Conservation (phyloP, 2,113 vertebrate genomes). For the Emydocephalus ijimae region DNA sequence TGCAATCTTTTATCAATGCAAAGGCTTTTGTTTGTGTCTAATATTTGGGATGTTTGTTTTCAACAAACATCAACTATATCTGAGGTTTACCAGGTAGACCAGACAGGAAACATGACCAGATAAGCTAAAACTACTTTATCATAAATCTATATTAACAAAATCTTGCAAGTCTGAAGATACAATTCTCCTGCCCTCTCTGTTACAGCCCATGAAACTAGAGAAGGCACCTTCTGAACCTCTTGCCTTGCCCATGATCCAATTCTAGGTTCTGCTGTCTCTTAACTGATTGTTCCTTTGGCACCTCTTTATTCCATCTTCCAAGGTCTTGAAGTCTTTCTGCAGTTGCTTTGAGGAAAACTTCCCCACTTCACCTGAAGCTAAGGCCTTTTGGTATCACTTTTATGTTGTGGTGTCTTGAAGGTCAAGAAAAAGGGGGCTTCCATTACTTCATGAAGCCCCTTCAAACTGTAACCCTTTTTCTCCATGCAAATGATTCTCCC, state of each 20-base stretch:
- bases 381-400: not conserved
- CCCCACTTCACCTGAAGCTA: not conserved
- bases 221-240: not conserved
- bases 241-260: not conserved
- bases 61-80: not conserved
- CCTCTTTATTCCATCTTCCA: not conserved
- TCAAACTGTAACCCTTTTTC: not conserved
- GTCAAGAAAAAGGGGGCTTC: not conserved
- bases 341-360: not conserved
- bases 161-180: not conserved
- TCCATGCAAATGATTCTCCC: not conserved
- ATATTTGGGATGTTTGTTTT: not conserved
- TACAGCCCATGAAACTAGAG: not conserved
- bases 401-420: not conserved
- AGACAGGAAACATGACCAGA: not conserved
- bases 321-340: not conserved
- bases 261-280: not conserved
- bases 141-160: not conserved
- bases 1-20: not conserved
- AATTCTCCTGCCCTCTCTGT: not conserved
- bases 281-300: not conserved
- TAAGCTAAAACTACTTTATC: not conserved
- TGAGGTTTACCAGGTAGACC: not conserved
- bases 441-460: not conserved
- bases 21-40: constrained; percentile 8